Conservation (phyloP, 2,113 vertebrate genomes). For the Galeopterus variegatus region DNA sequence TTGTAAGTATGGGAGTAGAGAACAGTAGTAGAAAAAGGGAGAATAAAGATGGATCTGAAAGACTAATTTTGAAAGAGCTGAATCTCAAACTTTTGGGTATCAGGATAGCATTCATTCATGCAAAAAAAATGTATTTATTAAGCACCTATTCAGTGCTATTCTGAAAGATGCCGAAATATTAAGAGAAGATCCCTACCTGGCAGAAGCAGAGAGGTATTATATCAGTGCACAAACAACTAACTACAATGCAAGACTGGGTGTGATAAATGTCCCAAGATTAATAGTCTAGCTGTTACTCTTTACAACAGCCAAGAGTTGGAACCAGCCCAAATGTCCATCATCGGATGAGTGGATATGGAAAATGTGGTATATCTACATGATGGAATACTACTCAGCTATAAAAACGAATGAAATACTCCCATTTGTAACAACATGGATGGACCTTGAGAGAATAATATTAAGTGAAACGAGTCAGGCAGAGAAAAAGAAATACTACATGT, state of each 20-base stretch:
- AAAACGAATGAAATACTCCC: no score
- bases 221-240: neutral
- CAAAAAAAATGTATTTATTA: neutral
- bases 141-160: neutral
- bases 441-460: no score
- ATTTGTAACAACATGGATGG: no score
- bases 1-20: neutral
- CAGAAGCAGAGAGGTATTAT: neutral
- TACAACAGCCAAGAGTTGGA: no score
- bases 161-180: neutral
- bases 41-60: neutral
- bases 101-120: neutral
- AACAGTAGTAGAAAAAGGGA: neutral
- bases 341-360: no score
- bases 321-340: no score
- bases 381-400: no score
- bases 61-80: constrained; percentile 12
- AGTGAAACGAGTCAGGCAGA: no score
- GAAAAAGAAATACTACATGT: no score
- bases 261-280: neutral
- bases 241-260: neutral
- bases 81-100: constrained; percentile 4
- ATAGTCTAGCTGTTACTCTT: neutral
- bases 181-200: neutral
- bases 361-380: no score